Evolutionary conservation across 2,113 vertebrate genomes (phyloP).

Genomic region (Lagopus leucura): DNA sequence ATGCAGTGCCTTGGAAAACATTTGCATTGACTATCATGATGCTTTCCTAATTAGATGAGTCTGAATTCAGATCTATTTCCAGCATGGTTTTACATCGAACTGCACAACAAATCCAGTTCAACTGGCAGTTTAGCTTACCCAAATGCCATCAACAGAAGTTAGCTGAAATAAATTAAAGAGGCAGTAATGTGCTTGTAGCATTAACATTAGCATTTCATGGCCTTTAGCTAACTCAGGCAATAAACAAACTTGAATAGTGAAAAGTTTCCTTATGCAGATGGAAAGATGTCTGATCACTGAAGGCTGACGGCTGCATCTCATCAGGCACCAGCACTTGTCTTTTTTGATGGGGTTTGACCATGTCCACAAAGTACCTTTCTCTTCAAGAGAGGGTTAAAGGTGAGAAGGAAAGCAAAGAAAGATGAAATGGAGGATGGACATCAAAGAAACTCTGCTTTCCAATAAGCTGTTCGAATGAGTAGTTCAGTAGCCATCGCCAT

Average conservation of each 20-base stretch:
- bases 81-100: slow-evolving; percentile 11
- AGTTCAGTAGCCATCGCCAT: neutral
- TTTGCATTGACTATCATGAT: slow-evolving; percentile 34
- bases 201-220: slow-evolving; percentile 62
- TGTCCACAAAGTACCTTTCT: rapidly evolving
- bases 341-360: neutral
- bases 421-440: neutral
- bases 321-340: neutral
- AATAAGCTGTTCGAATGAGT: neutral
- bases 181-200: slow-evolving; percentile 55
- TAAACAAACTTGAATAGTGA: slow-evolving; percentile 35
- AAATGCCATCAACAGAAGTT: slow-evolving; percentile 60
- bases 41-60: slow-evolving; percentile 70
- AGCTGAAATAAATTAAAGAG: slow-evolving; percentile 74
- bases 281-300: neutral
- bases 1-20: slow-evolving; percentile 62
- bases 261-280: neutral
- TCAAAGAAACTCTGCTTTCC: neutral
- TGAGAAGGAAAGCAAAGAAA: neutral
- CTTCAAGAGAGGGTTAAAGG: neutral
- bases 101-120: slow-evolving; percentile 58
- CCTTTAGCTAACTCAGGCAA: slow-evolving; percentile 45
- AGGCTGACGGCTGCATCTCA: neutral
- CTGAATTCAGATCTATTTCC: slow-evolving; percentile 43
- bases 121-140: slow-evolving; percentile 59